A percentile compares a stretch with the other conserved stretches of the same genome.
Evolutionary conservation across 2,888 invertebrate genomes (phyloP).

Genomic region (Cephus spinipes): DNA sequence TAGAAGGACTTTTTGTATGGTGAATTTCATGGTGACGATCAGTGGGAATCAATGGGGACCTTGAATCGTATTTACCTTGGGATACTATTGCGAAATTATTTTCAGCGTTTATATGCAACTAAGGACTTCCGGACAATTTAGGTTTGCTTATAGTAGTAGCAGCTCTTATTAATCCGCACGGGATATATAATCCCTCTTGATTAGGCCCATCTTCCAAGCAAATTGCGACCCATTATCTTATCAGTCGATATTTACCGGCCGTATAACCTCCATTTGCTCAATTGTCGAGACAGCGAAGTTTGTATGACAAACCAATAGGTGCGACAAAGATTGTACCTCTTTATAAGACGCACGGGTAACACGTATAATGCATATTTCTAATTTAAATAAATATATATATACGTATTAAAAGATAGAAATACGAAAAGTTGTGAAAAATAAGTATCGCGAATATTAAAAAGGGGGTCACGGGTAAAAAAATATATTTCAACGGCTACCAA

Average conservation of each 20-base stretch:
- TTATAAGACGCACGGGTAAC: background rate
- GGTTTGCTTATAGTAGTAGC: background rate
- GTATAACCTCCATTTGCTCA: slow-evolving; percentile 43
- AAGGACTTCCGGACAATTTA: background rate
- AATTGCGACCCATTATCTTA: slow-evolving; percentile 60
- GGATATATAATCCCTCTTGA: slow-evolving; percentile 21
- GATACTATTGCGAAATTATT: background rate
- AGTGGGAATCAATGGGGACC: background rate
- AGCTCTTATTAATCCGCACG: slow-evolving; percentile 32
- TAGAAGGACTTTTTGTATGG: background rate
- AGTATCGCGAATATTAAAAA: background rate
- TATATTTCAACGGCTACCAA: background rate
- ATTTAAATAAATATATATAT: background rate
- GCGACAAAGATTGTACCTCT: background rate
- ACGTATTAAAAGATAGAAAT: background rate
- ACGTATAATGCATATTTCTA: background rate
- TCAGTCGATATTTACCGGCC: slow-evolving; percentile 54
- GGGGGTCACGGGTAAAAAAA: background rate
- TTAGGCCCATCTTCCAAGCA: slow-evolving; percentile 29
- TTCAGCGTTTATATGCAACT: background rate
- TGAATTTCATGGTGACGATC: background rate
- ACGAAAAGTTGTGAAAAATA: background rate
- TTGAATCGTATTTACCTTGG: background rate
- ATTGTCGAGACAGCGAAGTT: slow-evolving; percentile 24
- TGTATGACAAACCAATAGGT: background rate